A percentile compares a stretch with the other conserved stretches of the same genome.
Evolutionary conservation across 2,113 vertebrate species (phyloP).

Genomic region (Formicarius rufipectus): DNA sequence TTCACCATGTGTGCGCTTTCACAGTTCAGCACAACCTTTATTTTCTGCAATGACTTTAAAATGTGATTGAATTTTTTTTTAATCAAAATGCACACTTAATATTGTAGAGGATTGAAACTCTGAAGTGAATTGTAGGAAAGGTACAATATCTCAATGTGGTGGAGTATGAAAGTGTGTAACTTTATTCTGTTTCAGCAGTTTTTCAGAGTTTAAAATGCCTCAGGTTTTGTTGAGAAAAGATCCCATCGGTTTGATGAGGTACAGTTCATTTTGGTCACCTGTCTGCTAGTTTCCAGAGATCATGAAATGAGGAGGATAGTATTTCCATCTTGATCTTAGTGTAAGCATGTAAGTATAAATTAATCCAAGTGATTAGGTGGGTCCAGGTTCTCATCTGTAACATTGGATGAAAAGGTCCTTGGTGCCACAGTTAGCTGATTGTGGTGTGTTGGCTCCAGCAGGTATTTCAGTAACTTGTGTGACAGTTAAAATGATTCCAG

Average conservation of each 20-base stretch:
- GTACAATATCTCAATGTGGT: background rate
- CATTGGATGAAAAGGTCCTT: background rate
- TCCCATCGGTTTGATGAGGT: background rate
- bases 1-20: background rate
- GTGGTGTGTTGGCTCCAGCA: background rate
- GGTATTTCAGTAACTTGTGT: background rate
- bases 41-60: conserved; percentile 25
- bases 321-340: background rate
- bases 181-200: conserved; percentile 38
- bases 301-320: background rate
- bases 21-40: background rate
- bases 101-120: background rate
- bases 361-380: background rate
- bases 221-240: background rate
- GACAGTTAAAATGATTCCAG: background rate
- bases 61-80: background rate
- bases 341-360: background rate
- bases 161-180: background rate
- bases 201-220: conserved; percentile 3
- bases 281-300: background rate
- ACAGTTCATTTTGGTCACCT: background rate
- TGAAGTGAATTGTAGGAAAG: conserved; percentile 21
- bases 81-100: conserved; percentile 1
- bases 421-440: background rate
- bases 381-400: background rate